Evolutionary conservation across 2,113 vertebrate species (phyloP).

Genomic region (Phalacrocorax pelagicus): DNA sequence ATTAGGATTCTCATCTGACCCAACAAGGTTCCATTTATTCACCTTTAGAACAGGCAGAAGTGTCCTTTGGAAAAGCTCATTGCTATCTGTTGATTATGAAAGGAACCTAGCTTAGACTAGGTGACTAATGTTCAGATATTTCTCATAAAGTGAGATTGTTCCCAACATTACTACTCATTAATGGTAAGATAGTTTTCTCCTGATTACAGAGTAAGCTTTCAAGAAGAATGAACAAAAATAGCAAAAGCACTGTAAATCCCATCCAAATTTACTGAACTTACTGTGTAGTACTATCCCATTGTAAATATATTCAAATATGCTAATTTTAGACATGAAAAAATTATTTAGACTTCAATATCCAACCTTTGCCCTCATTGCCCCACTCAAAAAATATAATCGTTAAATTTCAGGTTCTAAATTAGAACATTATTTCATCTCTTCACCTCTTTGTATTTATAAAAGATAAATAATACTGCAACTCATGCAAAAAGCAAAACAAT

Average conservation of each 20-base stretch:
- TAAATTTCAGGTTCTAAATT: neutral
- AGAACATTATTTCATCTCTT: neutral
- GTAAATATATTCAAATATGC: neutral
- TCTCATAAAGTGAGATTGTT: neutral
- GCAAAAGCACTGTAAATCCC: neutral
- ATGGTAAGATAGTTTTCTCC: neutral
- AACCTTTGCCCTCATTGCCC: neutral
- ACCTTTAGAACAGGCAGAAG: neutral
- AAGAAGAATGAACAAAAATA: neutral
- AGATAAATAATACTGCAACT: neutral
- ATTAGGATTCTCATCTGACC: neutral
- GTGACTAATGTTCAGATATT: neutral
- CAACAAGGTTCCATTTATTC: neutral
- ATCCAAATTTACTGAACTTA: neutral
- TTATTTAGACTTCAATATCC: neutral
- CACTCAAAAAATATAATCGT: neutral
- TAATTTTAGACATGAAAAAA: neutral
- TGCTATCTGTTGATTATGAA: neutral
- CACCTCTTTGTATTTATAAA: neutral
- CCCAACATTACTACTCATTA: neutral
- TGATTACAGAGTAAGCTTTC: neutral
- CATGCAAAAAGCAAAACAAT: neutral
- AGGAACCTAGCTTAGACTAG: neutral
- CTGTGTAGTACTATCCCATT: neutral
- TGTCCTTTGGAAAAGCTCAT: neutral